Evolutionary conservation across 2,113 vertebrate genomes (phyloP), one percentile per base, ranked within the genome.

Genomic region (Plestiodon gilberti): DNA sequence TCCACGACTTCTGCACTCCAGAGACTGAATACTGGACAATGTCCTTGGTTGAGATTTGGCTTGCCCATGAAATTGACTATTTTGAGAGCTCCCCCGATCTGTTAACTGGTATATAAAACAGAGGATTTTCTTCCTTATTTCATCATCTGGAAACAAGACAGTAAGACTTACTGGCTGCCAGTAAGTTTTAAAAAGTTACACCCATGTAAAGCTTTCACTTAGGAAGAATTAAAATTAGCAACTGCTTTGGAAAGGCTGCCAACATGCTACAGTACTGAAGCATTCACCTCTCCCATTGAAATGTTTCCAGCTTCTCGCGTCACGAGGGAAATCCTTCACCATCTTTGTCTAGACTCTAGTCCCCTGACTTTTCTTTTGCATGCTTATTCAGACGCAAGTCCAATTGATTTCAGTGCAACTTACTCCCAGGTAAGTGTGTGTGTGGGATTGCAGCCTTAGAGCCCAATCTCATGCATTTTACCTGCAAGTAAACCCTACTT

Each of bases 171-270:
- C 43, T 94, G 90, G 79, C 91, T 93, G 83, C 93, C 91, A 89
- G 92, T 65, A 90, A 89, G 20, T 18, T 74, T 84, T 74, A 17
- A 90, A 94, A 90, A 91, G 91, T 93, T 89, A 95, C 84, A 92
- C 91, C 92, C 92, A 92, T 85, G 75, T 33, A 82, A 92, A 93
- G 83, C 83, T 93, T 91, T 90, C 89, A 91, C 92, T 95, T 83
- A 82, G 90, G 83, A 91, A 93, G 90, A 92, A 91, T 87, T 90
- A 93, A 92, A 87, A 91, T 85, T 90, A 84, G 86, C 85, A 87
- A 84, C 81, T 81, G 88, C 4, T 88, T 55, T 85, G 88, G 77
- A 90, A 25, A 70, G 43, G 43, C 48, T 88, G 91, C 88, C 90
- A 93, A 83, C 64, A 75, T 85, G 83, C 77, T 78, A 77, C 38